Evolutionary conservation across 2,797 vertebrate species (phyloP).

Genomic region (Sebastes baramenuke): DNA sequence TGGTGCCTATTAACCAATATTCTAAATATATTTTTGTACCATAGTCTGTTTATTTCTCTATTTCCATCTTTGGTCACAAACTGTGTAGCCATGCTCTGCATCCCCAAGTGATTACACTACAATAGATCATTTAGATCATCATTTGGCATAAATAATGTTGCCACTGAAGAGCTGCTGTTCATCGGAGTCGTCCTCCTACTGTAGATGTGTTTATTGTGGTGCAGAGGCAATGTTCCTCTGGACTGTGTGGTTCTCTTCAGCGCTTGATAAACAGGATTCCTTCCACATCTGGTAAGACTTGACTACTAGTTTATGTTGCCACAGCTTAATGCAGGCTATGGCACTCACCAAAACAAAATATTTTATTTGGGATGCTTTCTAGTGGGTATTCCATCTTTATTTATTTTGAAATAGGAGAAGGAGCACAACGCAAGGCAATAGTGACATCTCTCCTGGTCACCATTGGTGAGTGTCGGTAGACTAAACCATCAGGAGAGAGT

Average conservation of each 20-base stretch:
- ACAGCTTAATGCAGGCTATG: constrained; percentile 1
- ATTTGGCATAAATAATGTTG: constrained; percentile 4
- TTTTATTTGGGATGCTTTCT: constrained; percentile 36
- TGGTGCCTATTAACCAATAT: not conserved
- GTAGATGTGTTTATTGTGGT: constrained; percentile 37
- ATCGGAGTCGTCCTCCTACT: not conserved
- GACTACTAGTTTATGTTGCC: constrained; percentile 29
- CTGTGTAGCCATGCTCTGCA: not conserved
- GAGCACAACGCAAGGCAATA: constrained; percentile 1
- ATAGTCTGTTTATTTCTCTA: not conserved
- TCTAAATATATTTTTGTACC: not conserved
- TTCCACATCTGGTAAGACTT: constrained; percentile 43
- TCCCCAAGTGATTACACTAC: not conserved
- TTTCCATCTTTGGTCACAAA: not conserved
- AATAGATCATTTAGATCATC: not conserved
- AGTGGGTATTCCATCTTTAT: constrained; percentile 25
- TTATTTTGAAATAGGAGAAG: constrained; percentile 40
- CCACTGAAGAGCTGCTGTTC: not conserved
- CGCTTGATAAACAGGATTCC: constrained; percentile 54
- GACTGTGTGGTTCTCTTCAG: constrained; percentile 25
- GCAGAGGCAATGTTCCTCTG: constrained; percentile 29
- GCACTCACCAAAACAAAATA: constrained; percentile 37
- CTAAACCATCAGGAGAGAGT: constrained; percentile 35
- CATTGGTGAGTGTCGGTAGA: constrained; percentile 2
- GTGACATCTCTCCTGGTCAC: constrained; percentile 21